phyloP scores from a whole-genome alignment of 2,113 vertebrate species.

The Gambusia holbrooki region DNA sequence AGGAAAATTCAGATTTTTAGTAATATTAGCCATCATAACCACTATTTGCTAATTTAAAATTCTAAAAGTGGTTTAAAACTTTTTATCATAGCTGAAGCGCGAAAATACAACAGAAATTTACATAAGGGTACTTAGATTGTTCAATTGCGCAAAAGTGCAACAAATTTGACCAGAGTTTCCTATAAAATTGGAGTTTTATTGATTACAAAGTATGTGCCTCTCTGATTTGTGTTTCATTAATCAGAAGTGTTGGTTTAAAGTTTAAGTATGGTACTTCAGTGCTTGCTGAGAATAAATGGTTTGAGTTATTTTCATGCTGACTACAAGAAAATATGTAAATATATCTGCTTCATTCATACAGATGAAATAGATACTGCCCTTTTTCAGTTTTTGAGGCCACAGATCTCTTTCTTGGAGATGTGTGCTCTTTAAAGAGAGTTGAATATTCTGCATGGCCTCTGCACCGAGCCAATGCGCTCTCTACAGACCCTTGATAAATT shows the following conservation, averaged over 20 bases:
- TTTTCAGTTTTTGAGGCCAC: not conserved
- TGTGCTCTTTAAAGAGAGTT: slow-evolving; percentile 13
- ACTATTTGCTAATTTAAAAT: too few species aligned
- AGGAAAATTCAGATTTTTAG: too few species aligned
- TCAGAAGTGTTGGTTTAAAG: not conserved
- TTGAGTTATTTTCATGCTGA: not conserved
- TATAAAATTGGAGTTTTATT: too few species aligned
- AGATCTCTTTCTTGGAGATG: slow-evolving; percentile 38
- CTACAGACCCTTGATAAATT: slow-evolving; percentile 71
- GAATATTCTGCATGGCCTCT: slow-evolving; percentile 47
- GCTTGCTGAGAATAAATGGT: not conserved
- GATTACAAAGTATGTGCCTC: not conserved
- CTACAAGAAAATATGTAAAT: not conserved
- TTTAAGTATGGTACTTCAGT: not conserved
- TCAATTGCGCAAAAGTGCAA: too few species aligned
- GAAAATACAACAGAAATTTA: not conserved
- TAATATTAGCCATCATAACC: too few species aligned
- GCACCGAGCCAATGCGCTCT: slow-evolving; percentile 48
- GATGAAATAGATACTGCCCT: not conserved
- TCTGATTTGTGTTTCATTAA: not conserved
- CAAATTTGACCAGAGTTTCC: not conserved
- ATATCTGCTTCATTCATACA: not conserved
- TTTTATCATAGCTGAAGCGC: not conserved
- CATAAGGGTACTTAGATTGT: not conserved
- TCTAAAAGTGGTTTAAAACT: not conserved